phyloP scores from a whole-genome alignment of 2,888 invertebrate genomes.

The Endotricha flammealis region DNA sequence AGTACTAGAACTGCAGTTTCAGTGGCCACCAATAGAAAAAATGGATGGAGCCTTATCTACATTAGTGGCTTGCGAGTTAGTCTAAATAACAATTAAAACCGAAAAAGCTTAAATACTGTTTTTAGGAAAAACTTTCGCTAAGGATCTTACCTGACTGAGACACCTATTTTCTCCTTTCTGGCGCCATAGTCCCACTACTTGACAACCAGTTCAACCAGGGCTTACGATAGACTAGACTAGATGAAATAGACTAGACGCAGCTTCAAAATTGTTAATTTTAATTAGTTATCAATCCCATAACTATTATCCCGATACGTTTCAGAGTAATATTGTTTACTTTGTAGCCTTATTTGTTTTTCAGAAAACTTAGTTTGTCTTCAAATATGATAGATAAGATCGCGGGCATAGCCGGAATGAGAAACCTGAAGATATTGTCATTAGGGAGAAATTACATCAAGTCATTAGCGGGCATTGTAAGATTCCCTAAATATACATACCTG shows the following conservation, averaged over 20 bases:
- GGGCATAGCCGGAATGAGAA: constrained; percentile 89
- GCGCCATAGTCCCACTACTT: too few species aligned
- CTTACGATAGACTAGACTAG: too few species aligned
- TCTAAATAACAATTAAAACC: constrained; percentile 7
- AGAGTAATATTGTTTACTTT: too few species aligned
- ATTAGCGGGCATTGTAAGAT: constrained; percentile 86
- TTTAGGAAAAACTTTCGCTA: too few species aligned
- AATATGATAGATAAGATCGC: constrained; percentile 96
- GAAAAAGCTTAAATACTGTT: too few species aligned
- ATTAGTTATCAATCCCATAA: too few species aligned
- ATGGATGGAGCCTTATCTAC: constrained; percentile 93
- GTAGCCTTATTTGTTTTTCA: constrained; percentile 57
- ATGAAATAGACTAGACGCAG: too few species aligned
- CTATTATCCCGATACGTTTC: too few species aligned
- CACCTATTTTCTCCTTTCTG: too few species aligned
- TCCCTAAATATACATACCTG: constrained; percentile 7
- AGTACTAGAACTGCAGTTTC: constrained; percentile 90
- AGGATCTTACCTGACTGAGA: too few species aligned
- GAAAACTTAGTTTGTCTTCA: constrained; percentile 92
- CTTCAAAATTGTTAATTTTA: too few species aligned
- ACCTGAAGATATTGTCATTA: constrained; percentile 88
- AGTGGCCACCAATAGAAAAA: constrained; percentile 95
- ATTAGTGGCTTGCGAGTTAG: constrained; percentile 83
- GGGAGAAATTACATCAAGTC: constrained; percentile 93
- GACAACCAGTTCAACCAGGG: too few species aligned